Evolutionary conservation across 2,113 vertebrate species (phyloP).

Genomic region (Bungarus multicinctus): DNA sequence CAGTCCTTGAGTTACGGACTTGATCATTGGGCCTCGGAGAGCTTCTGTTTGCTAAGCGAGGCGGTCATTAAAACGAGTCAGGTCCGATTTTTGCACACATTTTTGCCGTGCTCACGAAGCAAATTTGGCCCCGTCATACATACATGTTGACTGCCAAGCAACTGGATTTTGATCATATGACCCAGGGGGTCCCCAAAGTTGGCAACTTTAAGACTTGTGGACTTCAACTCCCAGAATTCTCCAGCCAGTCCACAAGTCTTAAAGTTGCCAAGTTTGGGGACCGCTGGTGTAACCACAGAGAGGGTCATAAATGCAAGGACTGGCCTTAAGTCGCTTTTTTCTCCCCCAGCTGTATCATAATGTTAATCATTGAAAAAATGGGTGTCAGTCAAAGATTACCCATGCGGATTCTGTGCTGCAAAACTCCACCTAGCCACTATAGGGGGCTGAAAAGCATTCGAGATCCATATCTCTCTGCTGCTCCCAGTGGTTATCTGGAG

Average conservation of each 20-base stretch:
- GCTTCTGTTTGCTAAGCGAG: background rate
- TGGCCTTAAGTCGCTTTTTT: background rate
- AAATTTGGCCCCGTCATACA: background rate
- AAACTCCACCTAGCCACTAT: background rate
- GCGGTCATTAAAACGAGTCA: background rate
- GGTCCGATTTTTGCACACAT: background rate
- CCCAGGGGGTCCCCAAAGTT: no score
- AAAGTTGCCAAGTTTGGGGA: no score
- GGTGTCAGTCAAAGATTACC: no score
- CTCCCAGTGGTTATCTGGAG: background rate
- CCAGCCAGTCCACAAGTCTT: no score
- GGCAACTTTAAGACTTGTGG: no score
- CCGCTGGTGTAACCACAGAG: background rate
- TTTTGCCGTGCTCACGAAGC: background rate
- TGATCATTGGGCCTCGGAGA: accelerated
- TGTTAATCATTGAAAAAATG: background rate
- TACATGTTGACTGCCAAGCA: background rate
- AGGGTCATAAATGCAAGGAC: background rate
- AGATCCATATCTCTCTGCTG: background rate
- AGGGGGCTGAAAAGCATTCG: background rate
- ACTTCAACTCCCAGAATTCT: no score
- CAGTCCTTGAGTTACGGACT: background rate
- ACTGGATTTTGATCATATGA: background rate
- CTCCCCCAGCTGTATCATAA: background rate
- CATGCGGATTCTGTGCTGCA: background rate